A percentile compares a stretch with the other conserved stretches of the same genome.
These are phyloP conservation scores for Corythornis madagascariensis DNA, from an alignment of 2,113 vertebrate genomes.

Conservation along the genomic window DNA sequence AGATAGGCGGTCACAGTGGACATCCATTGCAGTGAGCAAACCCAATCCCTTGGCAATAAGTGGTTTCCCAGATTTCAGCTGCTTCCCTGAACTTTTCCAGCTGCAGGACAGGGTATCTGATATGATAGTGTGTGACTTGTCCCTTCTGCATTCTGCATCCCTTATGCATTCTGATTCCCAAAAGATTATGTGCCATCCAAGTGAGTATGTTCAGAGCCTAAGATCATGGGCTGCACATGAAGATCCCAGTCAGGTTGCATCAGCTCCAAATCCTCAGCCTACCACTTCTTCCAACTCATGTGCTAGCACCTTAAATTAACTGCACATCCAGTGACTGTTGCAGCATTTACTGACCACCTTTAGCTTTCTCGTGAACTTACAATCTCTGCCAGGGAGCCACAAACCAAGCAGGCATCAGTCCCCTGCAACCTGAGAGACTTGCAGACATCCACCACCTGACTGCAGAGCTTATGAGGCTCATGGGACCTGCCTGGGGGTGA, in stretches of 20 bases:
- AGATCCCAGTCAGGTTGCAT: slow-evolving; percentile 1
- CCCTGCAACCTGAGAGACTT: neutral
- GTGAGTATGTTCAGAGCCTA: neutral
- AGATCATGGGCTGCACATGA: neutral
- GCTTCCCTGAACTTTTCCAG: neutral
- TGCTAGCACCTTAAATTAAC: slow-evolving; percentile 17
- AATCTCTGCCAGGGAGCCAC: neutral
- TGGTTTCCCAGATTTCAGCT: neutral
- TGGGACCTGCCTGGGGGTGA: neutral
- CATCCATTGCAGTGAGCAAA: fast-evolving
- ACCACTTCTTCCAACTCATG: neutral
- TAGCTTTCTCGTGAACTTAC: neutral
- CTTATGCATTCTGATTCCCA: neutral
- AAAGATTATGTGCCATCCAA: neutral
- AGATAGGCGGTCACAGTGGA: neutral
- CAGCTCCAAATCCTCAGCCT: neutral
- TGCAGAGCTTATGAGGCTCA: neutral
- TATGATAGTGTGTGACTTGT: neutral
- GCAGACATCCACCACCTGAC: neutral
- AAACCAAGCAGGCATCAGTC: neutral
- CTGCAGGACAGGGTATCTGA: neutral
- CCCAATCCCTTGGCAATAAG: neutral
- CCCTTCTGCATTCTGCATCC: neutral
- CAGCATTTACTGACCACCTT: neutral
- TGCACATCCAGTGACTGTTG: neutral